Conservation (phyloP, 2,888 invertebrate genomes). For the Mimas tiliae region DNA sequence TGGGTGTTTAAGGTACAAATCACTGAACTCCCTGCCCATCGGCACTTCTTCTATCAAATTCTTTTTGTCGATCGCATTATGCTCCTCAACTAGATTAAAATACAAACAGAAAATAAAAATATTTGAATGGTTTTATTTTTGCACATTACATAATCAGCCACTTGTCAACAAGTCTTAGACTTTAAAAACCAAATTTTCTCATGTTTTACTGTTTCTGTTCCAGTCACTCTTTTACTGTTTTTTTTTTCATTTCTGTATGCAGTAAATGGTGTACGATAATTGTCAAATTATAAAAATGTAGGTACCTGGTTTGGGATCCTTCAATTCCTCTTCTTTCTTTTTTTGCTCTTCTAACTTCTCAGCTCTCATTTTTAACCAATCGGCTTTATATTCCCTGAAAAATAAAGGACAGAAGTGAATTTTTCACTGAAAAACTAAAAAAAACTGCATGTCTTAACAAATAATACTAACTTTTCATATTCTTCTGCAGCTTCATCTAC, state of each 20-base stretch:
- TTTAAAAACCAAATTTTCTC: too few relatives aligned
- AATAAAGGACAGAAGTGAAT: background rate
- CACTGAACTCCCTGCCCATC: conserved; percentile 86
- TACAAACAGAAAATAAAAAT: background rate
- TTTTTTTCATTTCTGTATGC: too few relatives aligned
- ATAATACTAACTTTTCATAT: conserved; percentile 89
- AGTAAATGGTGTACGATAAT: too few relatives aligned
- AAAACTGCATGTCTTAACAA: too few relatives aligned
- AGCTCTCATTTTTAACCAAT: conserved; percentile 89
- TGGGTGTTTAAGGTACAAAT: conserved; percentile 90
- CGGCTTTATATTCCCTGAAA: conserved; percentile 91
- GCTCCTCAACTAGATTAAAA: conserved; percentile 41
- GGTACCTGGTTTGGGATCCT: conserved; percentile 51
- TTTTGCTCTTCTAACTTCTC: conserved; percentile 85
- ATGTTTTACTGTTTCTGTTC: too few relatives aligned
- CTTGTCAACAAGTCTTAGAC: too few relatives aligned
- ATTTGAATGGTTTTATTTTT: too few relatives aligned
- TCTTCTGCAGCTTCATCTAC: conserved; percentile 92
- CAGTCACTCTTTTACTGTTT: too few relatives aligned
- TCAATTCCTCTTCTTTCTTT: conserved; percentile 73
- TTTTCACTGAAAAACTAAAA: conserved; percentile 28
- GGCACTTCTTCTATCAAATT: conserved; percentile 76
- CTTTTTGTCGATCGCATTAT: conserved; percentile 56
- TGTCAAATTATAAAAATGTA: conserved; percentile 29
- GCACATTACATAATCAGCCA: too few relatives aligned